These are phyloP conservation scores for Scarus forsteni DNA, from an alignment of 2,797 vertebrate species.

Conservation along the genomic window DNA sequence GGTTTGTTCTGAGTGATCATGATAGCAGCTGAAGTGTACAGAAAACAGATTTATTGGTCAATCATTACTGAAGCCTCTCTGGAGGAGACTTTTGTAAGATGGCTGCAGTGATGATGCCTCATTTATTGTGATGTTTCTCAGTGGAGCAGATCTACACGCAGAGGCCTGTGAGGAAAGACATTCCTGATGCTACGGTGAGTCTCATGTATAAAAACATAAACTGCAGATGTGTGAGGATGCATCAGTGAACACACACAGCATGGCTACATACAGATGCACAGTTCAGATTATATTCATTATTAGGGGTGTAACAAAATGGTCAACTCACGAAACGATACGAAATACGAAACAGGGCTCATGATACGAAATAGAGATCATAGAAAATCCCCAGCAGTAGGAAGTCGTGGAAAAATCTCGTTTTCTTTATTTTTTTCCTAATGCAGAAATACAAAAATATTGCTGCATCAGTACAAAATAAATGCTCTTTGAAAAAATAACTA, in stretches of 20 bases:
- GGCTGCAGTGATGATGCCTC: not conserved
- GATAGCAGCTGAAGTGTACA: not conserved
- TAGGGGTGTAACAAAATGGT: too few relatives aligned
- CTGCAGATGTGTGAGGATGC: not conserved
- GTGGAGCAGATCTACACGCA: conserved; percentile 82
- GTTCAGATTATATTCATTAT: not conserved
- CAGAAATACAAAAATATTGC: too few relatives aligned
- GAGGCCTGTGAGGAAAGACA: conserved; percentile 63
- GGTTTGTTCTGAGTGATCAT: too few relatives aligned
- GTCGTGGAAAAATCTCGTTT: too few relatives aligned
- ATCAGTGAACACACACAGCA: not conserved
- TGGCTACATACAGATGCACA: not conserved
- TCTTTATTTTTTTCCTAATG: too few relatives aligned
- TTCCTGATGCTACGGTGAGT: conserved; percentile 66
- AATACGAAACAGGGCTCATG: too few relatives aligned
- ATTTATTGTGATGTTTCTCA: conserved; percentile 44
- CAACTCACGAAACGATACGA: too few relatives aligned
- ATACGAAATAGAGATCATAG: too few relatives aligned
- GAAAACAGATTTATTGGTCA: not conserved
- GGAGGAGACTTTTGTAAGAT: not conserved
- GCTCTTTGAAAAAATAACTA: too few relatives aligned
- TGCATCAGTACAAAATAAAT: too few relatives aligned
- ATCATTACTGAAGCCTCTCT: not conserved
- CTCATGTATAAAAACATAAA: not conserved
- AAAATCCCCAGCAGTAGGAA: too few relatives aligned